Base-by-base conservation (phyloP, 2,888 invertebrate species). In the Orthonychiurus folsomi region DNA sequence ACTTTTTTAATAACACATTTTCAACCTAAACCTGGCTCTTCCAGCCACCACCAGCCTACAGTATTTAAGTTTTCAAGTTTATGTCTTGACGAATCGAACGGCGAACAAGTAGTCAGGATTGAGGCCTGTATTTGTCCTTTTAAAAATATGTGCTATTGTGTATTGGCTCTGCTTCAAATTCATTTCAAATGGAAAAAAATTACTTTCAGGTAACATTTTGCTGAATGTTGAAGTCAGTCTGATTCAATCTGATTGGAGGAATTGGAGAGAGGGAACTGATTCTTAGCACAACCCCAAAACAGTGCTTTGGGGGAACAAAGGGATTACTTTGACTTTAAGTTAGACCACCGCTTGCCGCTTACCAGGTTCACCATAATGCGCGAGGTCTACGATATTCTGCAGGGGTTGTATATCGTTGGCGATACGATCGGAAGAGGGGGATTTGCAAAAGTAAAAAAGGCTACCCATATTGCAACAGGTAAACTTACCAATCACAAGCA, bases 361-460 rank as follows among this genome's bases (percentile, higher is more conserved):
- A 37, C 9, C 37, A 37, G 15, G 15, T 37, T 37, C 15, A n/a
- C n/a, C n/a, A 37, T 15, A 37, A 37, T 37, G 37, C 5, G 37
- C 5, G 37, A 37, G 15, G 15, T 37, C 9, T 37, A 21, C 24
- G 58, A 53, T 61, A 80, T 77, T 24, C 77, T 86, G 62, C 84
- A 83, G 69, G 85, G 84, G 28, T 78, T 83, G 48, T 87, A 86
- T 73, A 83, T 84, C 68, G 75, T 86, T 48, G 82, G 85, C 68
- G 85, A 84, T 75, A 87, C 86, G 1, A 85, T 87, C 73, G 87
- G 86, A 26, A 80, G 82, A 77, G 87, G 88, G 65, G 89, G 89
- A 57, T 89, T 89, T 77, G 88, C 87, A 3, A 89, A 88, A 81
- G 89, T 89, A 12, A 87, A 88, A 75, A 78, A 87, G 59, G 88